phyloP scores from a whole-genome alignment of 2,888 invertebrate species.

The Tipula vernalis region DNA sequence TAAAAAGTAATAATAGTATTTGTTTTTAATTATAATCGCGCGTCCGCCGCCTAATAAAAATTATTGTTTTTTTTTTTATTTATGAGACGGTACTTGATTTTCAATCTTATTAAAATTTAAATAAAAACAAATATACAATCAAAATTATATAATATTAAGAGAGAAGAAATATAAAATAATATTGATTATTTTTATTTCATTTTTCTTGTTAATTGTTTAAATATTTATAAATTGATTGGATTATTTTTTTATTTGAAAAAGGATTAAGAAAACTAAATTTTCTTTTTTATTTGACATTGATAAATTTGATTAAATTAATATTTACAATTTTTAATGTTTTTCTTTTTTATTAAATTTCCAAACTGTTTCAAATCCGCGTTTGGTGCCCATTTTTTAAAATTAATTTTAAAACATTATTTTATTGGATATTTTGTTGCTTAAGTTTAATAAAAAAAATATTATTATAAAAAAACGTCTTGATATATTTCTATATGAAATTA shows the following conservation, averaged over 20 bases:
- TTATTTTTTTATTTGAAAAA: not conserved
- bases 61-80: not conserved
- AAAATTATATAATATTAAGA: not conserved
- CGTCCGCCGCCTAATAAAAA: not conserved
- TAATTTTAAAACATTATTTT: not conserved
- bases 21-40: not conserved
- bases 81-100: not conserved
- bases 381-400: not conserved
- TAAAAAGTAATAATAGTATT: not conserved
- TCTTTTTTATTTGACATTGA: not conserved
- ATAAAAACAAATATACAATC: not conserved
- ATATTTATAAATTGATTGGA: not conserved
- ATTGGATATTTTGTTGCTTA: not conserved
- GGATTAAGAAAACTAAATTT: not conserved
- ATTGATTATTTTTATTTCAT: not conserved
- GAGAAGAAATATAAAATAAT: not conserved
- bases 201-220: not conserved
- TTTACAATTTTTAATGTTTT: not conserved
- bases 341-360: not conserved
- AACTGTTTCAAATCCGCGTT: not conserved
- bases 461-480: constrained; percentile 4
- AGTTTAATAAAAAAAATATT: not conserved
- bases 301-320: constrained; percentile 4
- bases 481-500: not conserved
- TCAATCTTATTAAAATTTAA: not conserved